Evolutionary conservation across 2,797 vertebrate species (phyloP), one percentile per base, ranked within the genome.

Genomic region (Thalassophryne amazonica): DNA sequence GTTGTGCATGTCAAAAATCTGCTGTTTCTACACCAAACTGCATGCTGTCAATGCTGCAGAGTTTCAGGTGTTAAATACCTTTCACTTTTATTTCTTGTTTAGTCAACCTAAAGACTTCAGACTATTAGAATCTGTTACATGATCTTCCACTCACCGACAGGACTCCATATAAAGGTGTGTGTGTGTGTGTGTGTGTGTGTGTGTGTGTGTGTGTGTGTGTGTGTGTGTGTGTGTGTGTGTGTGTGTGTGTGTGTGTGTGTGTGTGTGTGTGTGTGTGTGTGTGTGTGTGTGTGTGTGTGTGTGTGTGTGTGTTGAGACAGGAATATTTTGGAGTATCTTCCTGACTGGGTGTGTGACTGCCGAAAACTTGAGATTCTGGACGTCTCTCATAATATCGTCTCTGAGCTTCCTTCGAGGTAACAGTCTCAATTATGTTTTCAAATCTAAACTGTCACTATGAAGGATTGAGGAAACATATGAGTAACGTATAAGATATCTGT

Each of bases 311-410:
- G 81, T 81, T 81, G 82, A 85, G 76, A 73, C 78, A 98, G 96
- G 91, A 98, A 98, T 81, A 88, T 93, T 34, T 83, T 98, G 73
- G 93, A 94, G 54, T 92, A 91, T 68, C 69, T 98, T 50, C 95
- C 94, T 11, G 94, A 96, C 64, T 98, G 96, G 95, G 90, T 94
- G 58, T 96, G 95, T 83, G 96, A 97, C 86, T 92, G 94, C 83
- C 94, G 93, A 73, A 97, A 97, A 83, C 85, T 98, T 46, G 96
- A 98, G 87, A 80, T 93, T 86, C 69, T 98, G 83, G 93, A 98
- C 38, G 36, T 96, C 70, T 92, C 92, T 28, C 86, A 92, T 85
- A 98, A 98, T 83, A 81, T 93, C 30, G 88, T 98, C 65, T 81
- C 88, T 54, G 95, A 96, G 57, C 80, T 98, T 64, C 93, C 96